Conservation (phyloP, 1,140 invertebrate species). For the Caenorhabditis elegans region WBcel235 BX284606.5:9750001-9750500, state of each 20-base stretch:
- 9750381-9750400: constrained; percentile 55
- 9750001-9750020: constrained; percentile 66
- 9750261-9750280: no score
- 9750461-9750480: constrained; percentile 50
- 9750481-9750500: constrained; percentile 39
- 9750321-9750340: no score
- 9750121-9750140: constrained; percentile 72
- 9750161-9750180: constrained; percentile 81
- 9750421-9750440: constrained; percentile 56
- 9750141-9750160: constrained; percentile 76
- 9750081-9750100: neutral
- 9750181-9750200: constrained; percentile 79
- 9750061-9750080: constrained; percentile 49
- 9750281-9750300: no score
- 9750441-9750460: constrained; percentile 43
- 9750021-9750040: constrained; percentile 63
- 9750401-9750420: constrained; percentile 53
- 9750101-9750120: constrained; percentile 55
- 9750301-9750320: neutral
- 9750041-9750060: constrained; percentile 51
- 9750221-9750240: constrained; percentile 53
- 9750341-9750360: constrained; percentile 4
- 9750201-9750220: constrained; percentile 52
- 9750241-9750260: neutral
- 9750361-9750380: constrained; percentile 59